These are phyloP conservation scores for Helicoverpa assulta DNA, from an alignment of 2,888 invertebrate genomes.

Conservation along the genomic window DNA sequence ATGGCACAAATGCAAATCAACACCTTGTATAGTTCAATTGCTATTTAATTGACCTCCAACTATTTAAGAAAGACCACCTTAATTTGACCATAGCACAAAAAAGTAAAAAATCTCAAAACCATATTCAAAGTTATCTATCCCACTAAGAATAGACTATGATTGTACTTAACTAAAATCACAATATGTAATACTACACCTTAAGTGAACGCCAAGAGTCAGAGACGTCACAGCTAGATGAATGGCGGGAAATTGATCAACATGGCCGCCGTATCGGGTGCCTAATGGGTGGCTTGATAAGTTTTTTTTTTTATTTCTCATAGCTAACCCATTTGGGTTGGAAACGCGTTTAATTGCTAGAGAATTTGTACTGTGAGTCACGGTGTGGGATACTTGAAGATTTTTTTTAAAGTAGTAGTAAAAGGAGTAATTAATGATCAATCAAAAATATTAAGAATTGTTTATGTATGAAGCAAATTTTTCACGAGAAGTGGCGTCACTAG, in stretches of 20 bases:
- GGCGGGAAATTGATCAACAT: conserved; percentile 60
- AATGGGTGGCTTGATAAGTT: conserved; percentile 70
- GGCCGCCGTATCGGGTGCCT: conserved; percentile 72
- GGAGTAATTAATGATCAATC: no score
- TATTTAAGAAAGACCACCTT: no score
- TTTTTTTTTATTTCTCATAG: conserved; percentile 61
- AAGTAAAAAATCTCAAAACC: no score
- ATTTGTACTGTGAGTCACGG: conserved; percentile 12
- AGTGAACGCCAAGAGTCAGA: conserved; percentile 70
- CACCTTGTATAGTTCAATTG: no score
- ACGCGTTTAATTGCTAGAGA: conserved; percentile 38
- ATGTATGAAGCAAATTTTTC: no score
- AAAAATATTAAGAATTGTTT: no score
- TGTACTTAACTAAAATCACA: conserved; percentile 42
- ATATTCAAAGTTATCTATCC: no score
- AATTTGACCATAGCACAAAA: no score
- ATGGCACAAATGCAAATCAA: no score
- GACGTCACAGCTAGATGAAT: conserved; percentile 61
- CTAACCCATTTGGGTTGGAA: conserved; percentile 39
- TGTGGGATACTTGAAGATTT: neutral
- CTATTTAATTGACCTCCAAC: no score
- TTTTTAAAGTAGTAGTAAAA: no score
- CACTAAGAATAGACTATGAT: conserved; percentile 19
- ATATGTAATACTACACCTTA: conserved; percentile 74
- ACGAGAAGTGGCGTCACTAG: no score